Evolutionary conservation across 1,140 invertebrate genomes (phyloP).

Genomic region (Cyclina sinensis): DNA sequence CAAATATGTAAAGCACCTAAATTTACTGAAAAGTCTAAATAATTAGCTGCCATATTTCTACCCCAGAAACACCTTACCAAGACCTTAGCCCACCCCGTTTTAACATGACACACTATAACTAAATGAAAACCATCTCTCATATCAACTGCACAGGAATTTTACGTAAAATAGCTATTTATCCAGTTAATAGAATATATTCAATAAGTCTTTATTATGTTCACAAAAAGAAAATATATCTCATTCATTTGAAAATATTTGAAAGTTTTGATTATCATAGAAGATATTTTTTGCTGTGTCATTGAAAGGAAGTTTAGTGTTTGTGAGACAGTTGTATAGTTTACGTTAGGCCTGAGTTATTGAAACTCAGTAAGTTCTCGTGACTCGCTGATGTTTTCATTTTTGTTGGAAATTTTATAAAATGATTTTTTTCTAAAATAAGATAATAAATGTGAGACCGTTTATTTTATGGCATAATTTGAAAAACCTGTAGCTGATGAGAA

Average conservation of each 20-base stretch:
- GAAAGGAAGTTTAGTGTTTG: not conserved
- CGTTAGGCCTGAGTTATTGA: too few relatives aligned
- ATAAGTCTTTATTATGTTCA: constrained; percentile 29
- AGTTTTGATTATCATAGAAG: not conserved
- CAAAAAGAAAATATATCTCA: not conserved
- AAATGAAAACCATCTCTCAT: not conserved
- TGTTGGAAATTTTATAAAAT: too few relatives aligned
- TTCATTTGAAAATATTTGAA: constrained; percentile 15
- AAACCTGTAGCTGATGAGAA: not conserved
- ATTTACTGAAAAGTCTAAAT: not conserved
- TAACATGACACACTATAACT: not conserved
- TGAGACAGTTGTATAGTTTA: too few relatives aligned
- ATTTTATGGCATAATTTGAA: too few relatives aligned
- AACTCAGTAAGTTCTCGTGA: too few relatives aligned
- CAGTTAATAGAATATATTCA: not conserved
- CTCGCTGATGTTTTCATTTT: too few relatives aligned
- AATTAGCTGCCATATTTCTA: constrained; percentile 10
- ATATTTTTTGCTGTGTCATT: not conserved
- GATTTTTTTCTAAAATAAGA: too few relatives aligned
- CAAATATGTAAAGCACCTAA: not conserved
- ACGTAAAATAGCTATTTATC: constrained; percentile 13
- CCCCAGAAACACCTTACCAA: not conserved
- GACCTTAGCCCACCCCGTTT: not conserved
- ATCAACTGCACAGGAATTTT: constrained; percentile 18
- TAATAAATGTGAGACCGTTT: too few relatives aligned